A percentile compares a stretch with the other conserved stretches of the same genome.
These are phyloP conservation scores for Calosoma granatense DNA, from an alignment of 1,140 invertebrate genomes.

Conservation along the genomic window DNA sequence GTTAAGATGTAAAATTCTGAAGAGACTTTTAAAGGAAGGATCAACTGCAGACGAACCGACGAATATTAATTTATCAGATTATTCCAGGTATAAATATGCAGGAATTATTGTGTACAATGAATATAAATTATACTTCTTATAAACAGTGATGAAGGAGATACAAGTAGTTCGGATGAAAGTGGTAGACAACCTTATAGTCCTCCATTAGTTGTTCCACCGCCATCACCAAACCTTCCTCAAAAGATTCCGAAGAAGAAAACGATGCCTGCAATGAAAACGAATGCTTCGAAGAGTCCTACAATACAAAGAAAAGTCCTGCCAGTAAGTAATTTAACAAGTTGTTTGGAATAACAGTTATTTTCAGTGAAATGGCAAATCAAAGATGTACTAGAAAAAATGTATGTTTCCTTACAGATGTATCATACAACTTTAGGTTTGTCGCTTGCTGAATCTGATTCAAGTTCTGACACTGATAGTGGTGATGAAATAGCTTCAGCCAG, in stretches of 20 bases:
- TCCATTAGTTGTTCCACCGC: conserved; percentile 40
- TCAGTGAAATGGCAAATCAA: too few species aligned
- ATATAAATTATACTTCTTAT: conserved; percentile 15
- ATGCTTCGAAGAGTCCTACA: conserved; percentile 18
- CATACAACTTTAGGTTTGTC: conserved; percentile 27
- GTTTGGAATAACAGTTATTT: too few species aligned
- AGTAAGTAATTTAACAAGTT: conserved; percentile 7
- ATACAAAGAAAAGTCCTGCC: conserved; percentile 25
- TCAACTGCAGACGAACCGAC: conserved; percentile 79
- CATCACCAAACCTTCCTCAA: conserved; percentile 37
- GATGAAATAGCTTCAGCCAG: conserved; percentile 15
- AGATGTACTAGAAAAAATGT: too few species aligned
- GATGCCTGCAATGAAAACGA: conserved; percentile 19
- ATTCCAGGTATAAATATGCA: conserved; percentile 55
- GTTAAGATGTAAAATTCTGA: conserved; percentile 67
- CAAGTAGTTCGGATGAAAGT: conserved; percentile 47
- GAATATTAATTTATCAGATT: conserved; percentile 74
- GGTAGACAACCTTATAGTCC: conserved; percentile 20
- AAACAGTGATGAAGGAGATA: conserved; percentile 70
- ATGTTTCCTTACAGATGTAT: conserved; percentile 23
- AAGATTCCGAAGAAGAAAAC: conserved; percentile 15
- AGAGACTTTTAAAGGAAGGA: conserved; percentile 66
- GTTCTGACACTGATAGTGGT: conserved; percentile 21
- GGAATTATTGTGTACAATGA: conserved; percentile 5
- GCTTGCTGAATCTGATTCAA: conserved; percentile 20